phyloP scores from a whole-genome alignment of 1,140 invertebrate genomes.

The Trachymyrmex cornetzi region DNA sequence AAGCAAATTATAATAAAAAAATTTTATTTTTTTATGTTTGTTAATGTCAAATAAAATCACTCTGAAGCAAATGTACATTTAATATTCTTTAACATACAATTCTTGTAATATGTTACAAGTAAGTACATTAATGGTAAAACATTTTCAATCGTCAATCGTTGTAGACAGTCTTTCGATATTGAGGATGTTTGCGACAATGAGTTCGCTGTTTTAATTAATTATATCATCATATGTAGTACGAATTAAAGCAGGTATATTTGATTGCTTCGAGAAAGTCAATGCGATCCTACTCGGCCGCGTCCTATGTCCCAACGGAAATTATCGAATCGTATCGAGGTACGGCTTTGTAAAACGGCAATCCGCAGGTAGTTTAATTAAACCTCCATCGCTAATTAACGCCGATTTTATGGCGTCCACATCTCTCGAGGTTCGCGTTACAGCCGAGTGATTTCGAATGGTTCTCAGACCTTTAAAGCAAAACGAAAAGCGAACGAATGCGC shows the following conservation, averaged over 20 bases:
- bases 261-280: conserved; percentile 42
- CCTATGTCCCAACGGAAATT: conserved; percentile 54
- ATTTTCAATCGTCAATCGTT: conserved; percentile 22
- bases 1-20: background rate
- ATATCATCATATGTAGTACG: conserved; percentile 15
- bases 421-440: conserved; percentile 44
- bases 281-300: conserved; percentile 11
- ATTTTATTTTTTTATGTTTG: background rate
- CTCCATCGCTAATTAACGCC: conserved; percentile 56
- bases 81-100: background rate
- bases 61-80: background rate
- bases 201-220: conserved; percentile 40
- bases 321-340: conserved; percentile 52
- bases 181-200: background rate
- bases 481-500: background rate
- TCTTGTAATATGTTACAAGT: background rate
- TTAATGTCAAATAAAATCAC: background rate
- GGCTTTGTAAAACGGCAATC: conserved; percentile 53
- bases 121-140: background rate
- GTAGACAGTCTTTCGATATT: background rate
- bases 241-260: conserved; percentile 4
- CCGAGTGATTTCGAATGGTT: conserved; percentile 50
- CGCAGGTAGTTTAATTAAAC: conserved; percentile 61
- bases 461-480: conserved; percentile 29
- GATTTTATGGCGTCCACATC: conserved; percentile 55